phyloP scores from a whole-genome alignment of 2,113 vertebrate species.

The Balaenoptera acutorostrata region DNA sequence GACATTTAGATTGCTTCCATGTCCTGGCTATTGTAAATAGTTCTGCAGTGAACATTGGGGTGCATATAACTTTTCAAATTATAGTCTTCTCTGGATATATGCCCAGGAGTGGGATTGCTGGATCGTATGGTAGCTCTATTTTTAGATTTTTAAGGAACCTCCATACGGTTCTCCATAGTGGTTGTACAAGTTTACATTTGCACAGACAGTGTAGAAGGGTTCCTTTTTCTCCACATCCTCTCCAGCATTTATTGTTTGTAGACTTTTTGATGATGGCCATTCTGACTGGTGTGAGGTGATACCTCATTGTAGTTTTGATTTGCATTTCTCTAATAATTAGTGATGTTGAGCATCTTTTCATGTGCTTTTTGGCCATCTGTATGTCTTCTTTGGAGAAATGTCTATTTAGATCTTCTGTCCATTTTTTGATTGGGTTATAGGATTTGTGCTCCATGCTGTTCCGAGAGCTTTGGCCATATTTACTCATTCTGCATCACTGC shows the following conservation, averaged over 20 bases:
- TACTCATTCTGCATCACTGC: not conserved
- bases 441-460: not conserved
- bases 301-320: not conserved
- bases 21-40: not conserved
- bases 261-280: not conserved
- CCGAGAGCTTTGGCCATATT: not conserved
- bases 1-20: not conserved
- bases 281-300: not conserved
- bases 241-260: not conserved
- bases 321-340: too few relatives aligned
- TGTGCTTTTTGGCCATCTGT: not conserved
- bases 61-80: not conserved
- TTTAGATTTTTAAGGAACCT: not conserved
- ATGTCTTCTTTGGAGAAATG: not conserved
- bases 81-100: not conserved
- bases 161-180: not conserved
- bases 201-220: not conserved
- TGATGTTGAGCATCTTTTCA: not conserved
- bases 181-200: not conserved
- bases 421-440: not conserved
- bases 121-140: not conserved
- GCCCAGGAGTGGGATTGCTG: not conserved
- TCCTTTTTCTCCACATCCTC: not conserved
- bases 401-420: not conserved
- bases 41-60: not conserved